Evolutionary conservation across 64 coral and sea anemone genomes (phyloP).

Genomic region (Catalaphyllia jardinei): DNA sequence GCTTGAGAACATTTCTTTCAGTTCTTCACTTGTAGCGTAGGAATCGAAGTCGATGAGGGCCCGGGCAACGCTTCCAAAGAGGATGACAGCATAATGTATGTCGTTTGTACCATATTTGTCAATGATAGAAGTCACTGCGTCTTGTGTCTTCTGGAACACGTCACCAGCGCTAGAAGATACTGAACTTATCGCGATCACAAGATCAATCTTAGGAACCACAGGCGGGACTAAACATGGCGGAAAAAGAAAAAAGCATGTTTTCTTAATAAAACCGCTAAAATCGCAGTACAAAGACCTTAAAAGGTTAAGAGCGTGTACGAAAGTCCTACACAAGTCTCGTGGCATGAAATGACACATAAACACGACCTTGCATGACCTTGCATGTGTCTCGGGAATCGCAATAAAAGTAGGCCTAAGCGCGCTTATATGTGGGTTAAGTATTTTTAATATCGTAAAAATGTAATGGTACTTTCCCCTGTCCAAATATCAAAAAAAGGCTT

Average conservation of each 20-base stretch:
- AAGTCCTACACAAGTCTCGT: no score
- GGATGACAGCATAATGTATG: slow-evolving; percentile 34
- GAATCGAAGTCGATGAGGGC: background rate
- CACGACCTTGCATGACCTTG: no score
- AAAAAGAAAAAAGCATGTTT: background rate
- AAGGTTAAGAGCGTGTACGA: no score
- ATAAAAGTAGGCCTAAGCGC: no score
- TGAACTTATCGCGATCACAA: slow-evolving; percentile 52
- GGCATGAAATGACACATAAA: no score
- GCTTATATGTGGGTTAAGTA: no score
- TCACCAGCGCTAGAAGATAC: slow-evolving; percentile 26
- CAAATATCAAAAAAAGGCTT: no score
- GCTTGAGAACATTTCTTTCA: background rate
- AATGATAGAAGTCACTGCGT: slow-evolving; percentile 13
- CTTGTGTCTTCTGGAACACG: slow-evolving; percentile 34
- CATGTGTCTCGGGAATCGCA: no score
- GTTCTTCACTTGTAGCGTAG: slow-evolving; percentile 14
- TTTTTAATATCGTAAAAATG: no score
- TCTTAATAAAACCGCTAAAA: background rate
- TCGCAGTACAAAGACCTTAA: background rate
- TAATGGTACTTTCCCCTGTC: no score
- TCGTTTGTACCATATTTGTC: slow-evolving; percentile 36
- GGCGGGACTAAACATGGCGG: background rate
- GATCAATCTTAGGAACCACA: slow-evolving; percentile 30
- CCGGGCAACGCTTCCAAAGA: slow-evolving; percentile 12